A percentile compares a stretch with the other conserved stretches of the same genome.
Evolutionary conservation across 2,888 invertebrate genomes (phyloP).

Genomic region (Hermaeophaga mercurialis): DNA sequence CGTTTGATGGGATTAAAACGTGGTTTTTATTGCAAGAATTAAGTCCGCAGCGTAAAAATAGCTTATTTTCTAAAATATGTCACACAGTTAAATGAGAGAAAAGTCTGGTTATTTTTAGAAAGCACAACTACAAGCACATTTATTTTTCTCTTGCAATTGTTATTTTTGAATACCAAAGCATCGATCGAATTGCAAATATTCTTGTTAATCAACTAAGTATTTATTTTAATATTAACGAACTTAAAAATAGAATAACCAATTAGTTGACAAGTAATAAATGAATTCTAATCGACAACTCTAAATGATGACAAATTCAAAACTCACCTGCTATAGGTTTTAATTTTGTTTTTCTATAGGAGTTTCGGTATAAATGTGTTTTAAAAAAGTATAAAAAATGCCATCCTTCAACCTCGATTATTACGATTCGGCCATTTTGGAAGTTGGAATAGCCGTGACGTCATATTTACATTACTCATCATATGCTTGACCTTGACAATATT

Average conservation of each 20-base stretch:
- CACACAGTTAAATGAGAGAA: slow-evolving; percentile 40
- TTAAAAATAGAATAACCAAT: slow-evolving; percentile 17
- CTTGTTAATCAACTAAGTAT: no score
- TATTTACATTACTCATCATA: slow-evolving; percentile 32
- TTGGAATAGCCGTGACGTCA: slow-evolving; percentile 36
- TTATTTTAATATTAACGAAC: slow-evolving; percentile 2
- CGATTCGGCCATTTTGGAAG: slow-evolving; percentile 42
- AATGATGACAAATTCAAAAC: slow-evolving; percentile 14
- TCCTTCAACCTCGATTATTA: slow-evolving; percentile 29
- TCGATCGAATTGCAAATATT: no score
- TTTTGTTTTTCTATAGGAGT: slow-evolving; percentile 19
- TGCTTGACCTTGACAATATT: slow-evolving; percentile 29
- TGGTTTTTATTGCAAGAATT: slow-evolving; percentile 35
- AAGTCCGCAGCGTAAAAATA: slow-evolving; percentile 45
- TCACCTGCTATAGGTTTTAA: slow-evolving; percentile 24
- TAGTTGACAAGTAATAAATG: not conserved
- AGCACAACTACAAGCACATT: slow-evolving; percentile 23
- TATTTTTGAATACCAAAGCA: slow-evolving; percentile 13
- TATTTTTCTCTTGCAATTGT: slow-evolving; percentile 14
- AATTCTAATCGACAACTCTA: slow-evolving; percentile 1
- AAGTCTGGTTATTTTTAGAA: slow-evolving; percentile 44
- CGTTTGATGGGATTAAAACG: slow-evolving; percentile 23
- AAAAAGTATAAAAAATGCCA: slow-evolving; percentile 42
- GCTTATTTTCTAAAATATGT: slow-evolving; percentile 49
- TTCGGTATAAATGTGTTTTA: slow-evolving; percentile 35